A percentile compares a stretch with the other conserved stretches of the same genome.
Conservation (phyloP, 2,888 invertebrate genomes). For the Leistus spinibarbis region DNA sequence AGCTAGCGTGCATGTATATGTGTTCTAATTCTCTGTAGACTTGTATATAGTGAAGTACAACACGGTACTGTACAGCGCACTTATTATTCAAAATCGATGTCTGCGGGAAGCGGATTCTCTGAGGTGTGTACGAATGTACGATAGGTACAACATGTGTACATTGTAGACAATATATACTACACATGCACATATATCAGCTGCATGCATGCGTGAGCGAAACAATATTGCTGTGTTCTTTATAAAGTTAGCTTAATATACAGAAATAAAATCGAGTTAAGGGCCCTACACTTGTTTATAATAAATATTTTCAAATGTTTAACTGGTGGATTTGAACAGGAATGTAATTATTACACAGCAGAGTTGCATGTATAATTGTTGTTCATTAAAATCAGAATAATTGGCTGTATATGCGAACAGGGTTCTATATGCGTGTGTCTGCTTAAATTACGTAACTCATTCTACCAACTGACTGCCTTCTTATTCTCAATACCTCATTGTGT, state of each 20-base stretch:
- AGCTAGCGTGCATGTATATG: too few species aligned
- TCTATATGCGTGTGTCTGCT: not conserved
- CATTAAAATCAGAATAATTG: constrained; percentile 27
- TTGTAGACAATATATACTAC: not conserved
- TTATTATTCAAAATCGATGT: not conserved
- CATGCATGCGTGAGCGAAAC: not conserved
- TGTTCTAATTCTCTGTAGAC: not conserved
- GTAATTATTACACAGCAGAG: not conserved
- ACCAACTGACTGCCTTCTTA: too few species aligned
- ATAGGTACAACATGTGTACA: not conserved
- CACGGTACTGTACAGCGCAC: too few species aligned
- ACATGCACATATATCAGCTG: not conserved
- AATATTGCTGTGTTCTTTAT: not conserved
- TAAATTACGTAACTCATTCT: too few species aligned
- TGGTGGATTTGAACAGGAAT: too few species aligned
- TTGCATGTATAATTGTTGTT: constrained; percentile 35
- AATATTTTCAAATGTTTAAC: too few species aligned
- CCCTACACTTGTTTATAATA: too few species aligned
- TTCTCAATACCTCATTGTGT: too few species aligned
- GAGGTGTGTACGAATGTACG: not conserved
- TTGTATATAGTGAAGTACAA: not conserved
- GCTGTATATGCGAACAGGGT: constrained; percentile 5
- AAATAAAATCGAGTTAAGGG: not conserved
- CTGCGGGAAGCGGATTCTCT: not conserved
- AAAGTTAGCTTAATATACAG: not conserved